phyloP scores from a whole-genome alignment of 37 sponge, comb jelly and placozoan species.

The Mnemiopsis leidyi region DNA sequence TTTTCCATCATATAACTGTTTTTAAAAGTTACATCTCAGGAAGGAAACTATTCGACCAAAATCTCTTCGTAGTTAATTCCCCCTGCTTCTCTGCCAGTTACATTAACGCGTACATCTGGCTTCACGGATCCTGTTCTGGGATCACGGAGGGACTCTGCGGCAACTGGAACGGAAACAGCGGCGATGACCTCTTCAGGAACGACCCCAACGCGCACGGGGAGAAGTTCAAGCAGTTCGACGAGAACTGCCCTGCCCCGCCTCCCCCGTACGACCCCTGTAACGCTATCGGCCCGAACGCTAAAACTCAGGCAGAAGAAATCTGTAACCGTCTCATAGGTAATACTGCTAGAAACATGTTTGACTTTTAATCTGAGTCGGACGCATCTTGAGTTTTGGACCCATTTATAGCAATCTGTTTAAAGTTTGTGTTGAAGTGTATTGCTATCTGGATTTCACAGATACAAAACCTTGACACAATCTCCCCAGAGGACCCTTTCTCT shows the following conservation, averaged over 20 bases:
- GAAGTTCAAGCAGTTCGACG: slow-evolving; percentile 1
- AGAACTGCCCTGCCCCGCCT: neutral
- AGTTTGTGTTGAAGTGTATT: too few species aligned
- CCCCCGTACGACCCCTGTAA: slow-evolving; percentile 35
- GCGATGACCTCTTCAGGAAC: neutral
- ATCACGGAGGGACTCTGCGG: slow-evolving; percentile 20
- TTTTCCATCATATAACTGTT: too few species aligned
- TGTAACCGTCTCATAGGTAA: neutral
- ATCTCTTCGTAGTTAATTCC: too few species aligned
- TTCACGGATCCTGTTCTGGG: slow-evolving; percentile 17
- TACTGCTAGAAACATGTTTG: too few species aligned
- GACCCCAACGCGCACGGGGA: neutral
- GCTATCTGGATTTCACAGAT: too few species aligned
- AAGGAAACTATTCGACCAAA: too few species aligned
- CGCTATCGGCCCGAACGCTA: neutral
- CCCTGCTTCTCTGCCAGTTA: too few species aligned
- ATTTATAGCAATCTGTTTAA: too few species aligned
- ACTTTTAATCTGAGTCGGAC: too few species aligned
- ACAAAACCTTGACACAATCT: neutral
- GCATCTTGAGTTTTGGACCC: too few species aligned
- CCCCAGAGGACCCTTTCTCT: neutral
- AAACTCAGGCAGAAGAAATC: neutral
- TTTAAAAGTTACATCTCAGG: too few species aligned
- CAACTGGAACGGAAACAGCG: neutral
- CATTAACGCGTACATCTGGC: slow-evolving; percentile 41